These are phyloP conservation scores for Sebastes taczanowskii DNA, from an alignment of 2,797 vertebrate species.

Conservation along the genomic window DNA sequence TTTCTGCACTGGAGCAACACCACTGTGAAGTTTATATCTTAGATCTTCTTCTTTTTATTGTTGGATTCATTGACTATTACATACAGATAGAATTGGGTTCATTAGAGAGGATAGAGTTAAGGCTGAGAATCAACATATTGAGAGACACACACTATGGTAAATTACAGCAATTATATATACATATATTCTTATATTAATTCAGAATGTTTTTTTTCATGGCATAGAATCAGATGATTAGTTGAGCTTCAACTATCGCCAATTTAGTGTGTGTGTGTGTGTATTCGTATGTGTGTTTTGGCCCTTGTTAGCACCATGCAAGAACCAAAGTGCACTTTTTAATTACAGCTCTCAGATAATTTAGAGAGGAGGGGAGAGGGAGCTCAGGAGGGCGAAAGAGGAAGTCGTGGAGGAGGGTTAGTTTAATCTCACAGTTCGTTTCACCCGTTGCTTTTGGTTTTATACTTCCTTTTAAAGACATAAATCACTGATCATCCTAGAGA, in stretches of 20 bases:
- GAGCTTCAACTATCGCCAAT: conserved; percentile 61
- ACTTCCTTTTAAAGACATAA: conserved; percentile 78
- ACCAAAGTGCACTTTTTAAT: conserved; percentile 76
- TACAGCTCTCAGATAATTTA: conserved; percentile 76
- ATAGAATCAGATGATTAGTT: conserved; percentile 48
- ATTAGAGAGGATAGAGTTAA: neutral
- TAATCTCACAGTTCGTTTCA: conserved; percentile 82
- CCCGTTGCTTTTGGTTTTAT: conserved; percentile 74
- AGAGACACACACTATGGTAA: neutral
- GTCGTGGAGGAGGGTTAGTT: conserved; percentile 71
- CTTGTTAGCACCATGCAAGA: conserved; percentile 65
- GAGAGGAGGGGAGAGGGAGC: conserved; percentile 40
- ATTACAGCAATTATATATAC: neutral
- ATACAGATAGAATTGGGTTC: neutral
- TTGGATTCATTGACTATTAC: neutral
- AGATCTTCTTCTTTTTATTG: neutral
- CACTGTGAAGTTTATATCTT: neutral
- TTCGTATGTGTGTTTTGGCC: conserved; percentile 44
- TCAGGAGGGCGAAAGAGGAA: conserved; percentile 26
- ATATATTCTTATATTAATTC: neutral
- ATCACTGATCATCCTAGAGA: conserved; percentile 67
- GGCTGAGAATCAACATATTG: neutral
- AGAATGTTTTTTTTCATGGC: conserved; percentile 19
- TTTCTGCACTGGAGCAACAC: neutral
- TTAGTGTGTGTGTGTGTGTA: conserved; percentile 36